A percentile compares a stretch with the other conserved stretches of the same genome.
Conservation (phyloP, 2,797 vertebrate genomes). For the Macropodus opercularis region DNA sequence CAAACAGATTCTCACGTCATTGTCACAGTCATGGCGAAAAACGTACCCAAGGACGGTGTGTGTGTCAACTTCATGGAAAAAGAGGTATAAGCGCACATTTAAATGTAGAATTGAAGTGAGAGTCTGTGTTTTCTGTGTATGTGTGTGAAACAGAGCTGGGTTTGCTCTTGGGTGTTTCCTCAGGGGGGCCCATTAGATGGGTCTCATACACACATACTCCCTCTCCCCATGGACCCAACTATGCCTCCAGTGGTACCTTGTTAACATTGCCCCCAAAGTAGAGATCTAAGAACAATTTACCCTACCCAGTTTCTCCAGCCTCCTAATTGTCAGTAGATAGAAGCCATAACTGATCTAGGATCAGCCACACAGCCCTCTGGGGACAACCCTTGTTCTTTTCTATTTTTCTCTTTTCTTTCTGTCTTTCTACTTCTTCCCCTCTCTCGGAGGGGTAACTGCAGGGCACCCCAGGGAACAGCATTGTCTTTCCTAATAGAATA, state of each 20-base stretch:
- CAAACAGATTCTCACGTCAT: constrained; percentile 97
- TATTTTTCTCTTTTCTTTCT: constrained; percentile 48
- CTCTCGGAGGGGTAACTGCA: constrained; percentile 71
- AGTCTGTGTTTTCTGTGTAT: constrained; percentile 11
- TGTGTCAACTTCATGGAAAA: constrained; percentile 85
- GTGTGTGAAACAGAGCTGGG: constrained; percentile 47
- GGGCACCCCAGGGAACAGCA: constrained; percentile 71
- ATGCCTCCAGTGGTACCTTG: constrained; percentile 80
- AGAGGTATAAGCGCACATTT: constrained; percentile 82
- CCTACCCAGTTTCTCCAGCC: constrained; percentile 73
- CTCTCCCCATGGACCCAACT: constrained; percentile 66
- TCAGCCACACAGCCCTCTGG: constrained; percentile 63
- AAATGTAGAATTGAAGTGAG: constrained; percentile 18
- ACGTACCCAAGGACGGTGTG: constrained; percentile 88
- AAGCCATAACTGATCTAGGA: constrained; percentile 73
- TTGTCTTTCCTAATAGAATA: constrained; percentile 78
- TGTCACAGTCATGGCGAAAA: constrained; percentile 93
- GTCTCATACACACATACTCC: constrained; percentile 46
- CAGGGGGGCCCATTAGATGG: constrained; percentile 73
- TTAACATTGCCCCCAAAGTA: constrained; percentile 79
- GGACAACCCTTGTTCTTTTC: constrained; percentile 56
- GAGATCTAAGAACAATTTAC: constrained; percentile 80
- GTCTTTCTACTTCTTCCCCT: constrained; percentile 35
- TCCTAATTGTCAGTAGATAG: constrained; percentile 77
- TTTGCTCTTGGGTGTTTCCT: constrained; percentile 71